Conservation (phyloP, 30 jellyfish, hydroid and myxozoan genomes). For the Hydra vulgaris region DNA sequence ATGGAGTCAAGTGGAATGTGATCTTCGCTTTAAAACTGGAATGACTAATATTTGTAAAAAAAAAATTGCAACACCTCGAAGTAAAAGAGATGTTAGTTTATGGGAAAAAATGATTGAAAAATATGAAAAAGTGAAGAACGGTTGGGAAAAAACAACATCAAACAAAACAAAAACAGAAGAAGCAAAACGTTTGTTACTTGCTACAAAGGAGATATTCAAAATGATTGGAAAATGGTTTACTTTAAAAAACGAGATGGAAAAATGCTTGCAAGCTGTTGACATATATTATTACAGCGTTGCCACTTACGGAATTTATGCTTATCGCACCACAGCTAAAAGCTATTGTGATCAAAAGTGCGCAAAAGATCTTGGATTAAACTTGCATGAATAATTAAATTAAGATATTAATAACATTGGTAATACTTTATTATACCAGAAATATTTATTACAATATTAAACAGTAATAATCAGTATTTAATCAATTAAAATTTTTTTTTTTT, state of each 20-base stretch:
- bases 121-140: not conserved
- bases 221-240: not conserved
- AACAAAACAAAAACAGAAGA: not conserved
- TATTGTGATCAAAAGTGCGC: not conserved
- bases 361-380: not conserved
- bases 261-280: not conserved
- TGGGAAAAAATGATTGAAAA: not conserved
- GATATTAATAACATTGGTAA: no score
- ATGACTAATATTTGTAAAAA: conserved; percentile 3
- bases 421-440: no score
- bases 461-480: no score
- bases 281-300: not conserved
- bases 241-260: not conserved
- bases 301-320: not conserved
- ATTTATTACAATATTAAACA: no score
- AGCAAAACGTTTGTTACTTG: not conserved
- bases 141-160: not conserved
- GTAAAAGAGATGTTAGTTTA: not conserved
- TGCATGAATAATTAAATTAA: not conserved
- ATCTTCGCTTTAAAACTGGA: not conserved
- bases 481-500: no score
- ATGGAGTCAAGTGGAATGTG: conserved; percentile 19
- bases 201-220: not conserved
- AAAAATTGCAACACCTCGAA: not conserved
- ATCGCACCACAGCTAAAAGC: not conserved